Evolutionary conservation across 30 jellyfish, hydroid and myxozoan genomes (phyloP).

Genomic region (Turritopsis dohrnii): DNA sequence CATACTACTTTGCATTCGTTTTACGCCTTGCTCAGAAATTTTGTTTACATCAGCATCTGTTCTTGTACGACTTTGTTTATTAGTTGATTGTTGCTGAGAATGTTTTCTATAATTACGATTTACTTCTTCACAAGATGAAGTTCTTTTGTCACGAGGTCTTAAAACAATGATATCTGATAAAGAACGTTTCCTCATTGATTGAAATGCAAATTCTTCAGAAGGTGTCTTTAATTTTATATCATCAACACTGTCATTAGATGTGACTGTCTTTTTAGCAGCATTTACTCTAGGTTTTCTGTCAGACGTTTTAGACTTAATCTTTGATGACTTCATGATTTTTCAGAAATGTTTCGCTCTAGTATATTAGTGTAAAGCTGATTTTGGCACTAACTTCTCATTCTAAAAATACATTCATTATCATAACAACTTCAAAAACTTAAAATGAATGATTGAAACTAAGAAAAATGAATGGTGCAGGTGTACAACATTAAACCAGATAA

Average conservation of each 20-base stretch:
- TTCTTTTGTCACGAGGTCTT: neutral
- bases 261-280: neutral
- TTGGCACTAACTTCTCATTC: neutral
- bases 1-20: neutral
- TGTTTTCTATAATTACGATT: neutral
- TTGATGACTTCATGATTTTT: neutral
- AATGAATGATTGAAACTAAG: neutral
- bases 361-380: neutral
- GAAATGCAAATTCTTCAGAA: neutral
- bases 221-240: neutral
- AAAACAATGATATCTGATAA: neutral
- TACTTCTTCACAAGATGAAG: neutral
- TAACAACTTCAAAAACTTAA: neutral
- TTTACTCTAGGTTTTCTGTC: neutral
- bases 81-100: neutral
- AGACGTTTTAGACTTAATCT: neutral
- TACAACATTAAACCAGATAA: neutral
- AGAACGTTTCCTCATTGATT: neutral
- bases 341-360: neutral
- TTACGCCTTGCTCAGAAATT: neutral
- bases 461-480: neutral
- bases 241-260: neutral
- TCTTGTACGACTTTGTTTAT: neutral
- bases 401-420: neutral
- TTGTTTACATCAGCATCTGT: neutral